Percentiles rank a stretch among this genome's conserved stretches.
These are phyloP conservation scores for Eurytoma adleriae DNA, from an alignment of 2,888 invertebrate species.

Conservation along the genomic window DNA sequence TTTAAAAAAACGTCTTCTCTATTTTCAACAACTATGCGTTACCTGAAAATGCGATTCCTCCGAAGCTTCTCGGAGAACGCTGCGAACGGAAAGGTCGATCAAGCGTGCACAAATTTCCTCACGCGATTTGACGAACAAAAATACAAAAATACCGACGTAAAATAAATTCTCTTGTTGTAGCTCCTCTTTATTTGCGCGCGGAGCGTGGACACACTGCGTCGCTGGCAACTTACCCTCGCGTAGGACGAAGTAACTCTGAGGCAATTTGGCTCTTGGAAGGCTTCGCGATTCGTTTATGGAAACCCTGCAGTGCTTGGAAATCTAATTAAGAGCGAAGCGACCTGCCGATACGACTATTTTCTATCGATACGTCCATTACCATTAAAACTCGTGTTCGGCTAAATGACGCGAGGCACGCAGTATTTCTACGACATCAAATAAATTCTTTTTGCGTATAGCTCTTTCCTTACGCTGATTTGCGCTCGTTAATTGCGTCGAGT, in stretches of 20 bases:
- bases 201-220: neutral
- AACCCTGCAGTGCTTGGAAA: constrained; percentile 67
- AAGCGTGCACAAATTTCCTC: no score
- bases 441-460: neutral
- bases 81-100: no score
- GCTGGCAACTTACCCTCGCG: constrained; percentile 68
- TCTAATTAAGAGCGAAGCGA: constrained; percentile 67
- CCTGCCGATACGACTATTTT: constrained; percentile 60
- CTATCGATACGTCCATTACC: constrained; percentile 28
- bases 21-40: neutral
- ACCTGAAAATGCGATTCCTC: neutral
- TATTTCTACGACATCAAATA: constrained; percentile 29
- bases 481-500: no score
- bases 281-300: constrained; percentile 74
- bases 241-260: constrained; percentile 67
- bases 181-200: neutral
- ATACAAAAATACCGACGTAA: neutral
- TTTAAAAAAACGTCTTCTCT: no score
- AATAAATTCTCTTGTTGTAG: neutral
- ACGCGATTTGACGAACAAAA: neutral
- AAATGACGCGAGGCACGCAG: constrained; percentile 18
- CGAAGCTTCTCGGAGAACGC: neutral
- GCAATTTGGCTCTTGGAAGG: constrained; percentile 67
- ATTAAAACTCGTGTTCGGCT: constrained; percentile 14
- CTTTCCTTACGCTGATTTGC: no score